Percentiles rank a stretch among this genome's conserved stretches.
Conservation (phyloP, 2,797 vertebrate genomes). For the Clamator glandarius region DNA sequence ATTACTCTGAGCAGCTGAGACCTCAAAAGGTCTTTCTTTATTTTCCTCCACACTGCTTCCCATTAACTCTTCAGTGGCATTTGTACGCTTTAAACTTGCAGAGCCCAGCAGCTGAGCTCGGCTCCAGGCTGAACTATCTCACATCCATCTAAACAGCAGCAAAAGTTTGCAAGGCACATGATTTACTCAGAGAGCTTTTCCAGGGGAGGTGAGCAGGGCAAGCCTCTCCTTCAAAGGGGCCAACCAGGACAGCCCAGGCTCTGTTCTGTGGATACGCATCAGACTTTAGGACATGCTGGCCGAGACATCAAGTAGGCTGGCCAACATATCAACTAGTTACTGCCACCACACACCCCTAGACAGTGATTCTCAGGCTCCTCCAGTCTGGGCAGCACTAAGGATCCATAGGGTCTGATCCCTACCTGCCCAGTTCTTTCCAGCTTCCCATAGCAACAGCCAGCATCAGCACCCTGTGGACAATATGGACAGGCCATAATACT, state of each 20-base stretch:
- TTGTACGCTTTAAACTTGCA: not conserved
- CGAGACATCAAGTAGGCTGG: too few relatives aligned
- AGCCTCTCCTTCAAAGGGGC: not conserved
- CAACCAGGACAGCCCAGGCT: not conserved
- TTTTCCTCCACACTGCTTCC: conserved; percentile 50
- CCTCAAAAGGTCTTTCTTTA: conserved; percentile 53
- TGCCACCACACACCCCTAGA: not conserved
- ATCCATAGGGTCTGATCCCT: not conserved
- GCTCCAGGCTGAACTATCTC: conserved; percentile 30
- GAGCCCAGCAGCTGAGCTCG: not conserved
- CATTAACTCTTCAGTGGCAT: conserved; percentile 44
- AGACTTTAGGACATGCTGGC: not conserved
- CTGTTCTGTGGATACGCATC: not conserved
- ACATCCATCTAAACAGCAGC: conserved; percentile 25
- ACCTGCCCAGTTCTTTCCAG: not conserved
- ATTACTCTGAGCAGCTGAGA: conserved; percentile 64
- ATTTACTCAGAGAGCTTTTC: not conserved
- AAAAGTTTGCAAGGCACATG: not conserved
- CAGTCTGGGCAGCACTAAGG: not conserved
- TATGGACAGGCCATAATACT: not conserved
- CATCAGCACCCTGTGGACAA: not conserved
- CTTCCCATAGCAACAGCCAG: not conserved
- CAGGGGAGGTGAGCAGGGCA: not conserved
- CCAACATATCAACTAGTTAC: not conserved
- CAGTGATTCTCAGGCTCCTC: not conserved